A percentile compares a stretch with the other conserved stretches of the same genome.
Evolutionary conservation across 2,888 invertebrate genomes (phyloP).

Genomic region (Thymelicus acteon): DNA sequence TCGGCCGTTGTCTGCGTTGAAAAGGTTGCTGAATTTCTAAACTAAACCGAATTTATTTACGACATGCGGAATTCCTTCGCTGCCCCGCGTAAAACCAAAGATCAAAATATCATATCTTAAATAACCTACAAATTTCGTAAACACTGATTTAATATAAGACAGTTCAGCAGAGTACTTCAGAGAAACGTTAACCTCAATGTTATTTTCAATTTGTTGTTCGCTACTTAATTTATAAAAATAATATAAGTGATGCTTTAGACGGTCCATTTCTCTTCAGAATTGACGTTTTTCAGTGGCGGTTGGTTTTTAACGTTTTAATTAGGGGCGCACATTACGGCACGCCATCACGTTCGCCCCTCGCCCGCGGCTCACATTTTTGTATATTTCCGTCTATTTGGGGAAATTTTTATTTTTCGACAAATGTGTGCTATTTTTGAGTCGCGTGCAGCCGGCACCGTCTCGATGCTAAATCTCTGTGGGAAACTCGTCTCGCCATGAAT

Average conservation of each 20-base stretch:
- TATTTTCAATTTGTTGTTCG: slow-evolving; percentile 35
- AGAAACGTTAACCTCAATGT: slow-evolving; percentile 27
- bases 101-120: slow-evolving; percentile 11
- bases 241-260: slow-evolving; percentile 78
- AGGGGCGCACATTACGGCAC: slow-evolving; percentile 84
- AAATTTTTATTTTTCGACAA: slow-evolving; percentile 84
- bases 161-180: slow-evolving; percentile 18
- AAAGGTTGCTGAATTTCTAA: slow-evolving; percentile 69
- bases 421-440: slow-evolving; percentile 81
- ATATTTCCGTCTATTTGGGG: slow-evolving; percentile 84
- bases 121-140: slow-evolving; percentile 16
- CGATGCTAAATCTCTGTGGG: slow-evolving; percentile 83
- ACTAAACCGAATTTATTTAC: slow-evolving; percentile 57
- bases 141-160: slow-evolving; percentile 16
- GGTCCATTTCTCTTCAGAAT: slow-evolving; percentile 84
- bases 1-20: slow-evolving; percentile 71
- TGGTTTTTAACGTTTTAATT: slow-evolving; percentile 85
- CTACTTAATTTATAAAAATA: slow-evolving; percentile 62
- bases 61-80: slow-evolving; percentile 37
- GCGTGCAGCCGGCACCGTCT: slow-evolving; percentile 80
- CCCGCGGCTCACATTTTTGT: slow-evolving; percentile 82
- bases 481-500: slow-evolving; percentile 65
- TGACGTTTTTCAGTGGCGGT: slow-evolving; percentile 83
- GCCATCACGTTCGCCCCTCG: slow-evolving; percentile 83
- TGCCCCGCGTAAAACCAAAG: background rate